phyloP scores from a whole-genome alignment of 2,888 invertebrate species.

The Dendrolimus houi region DNA sequence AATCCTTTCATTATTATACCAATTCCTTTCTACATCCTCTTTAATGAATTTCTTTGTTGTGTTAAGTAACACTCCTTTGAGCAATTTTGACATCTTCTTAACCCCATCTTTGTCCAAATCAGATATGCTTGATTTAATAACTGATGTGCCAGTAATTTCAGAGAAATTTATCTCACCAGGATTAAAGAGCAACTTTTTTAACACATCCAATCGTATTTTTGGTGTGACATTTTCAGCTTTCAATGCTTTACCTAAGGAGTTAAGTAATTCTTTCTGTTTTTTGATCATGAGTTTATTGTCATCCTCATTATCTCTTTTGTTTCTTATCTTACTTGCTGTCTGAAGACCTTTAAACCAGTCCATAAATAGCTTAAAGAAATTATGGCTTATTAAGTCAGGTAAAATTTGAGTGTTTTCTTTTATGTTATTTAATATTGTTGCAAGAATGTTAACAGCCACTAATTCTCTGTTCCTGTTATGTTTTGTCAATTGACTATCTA shows the following conservation, averaged over 20 bases:
- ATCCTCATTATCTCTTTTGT: constrained; percentile 59
- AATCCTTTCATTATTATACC: constrained; percentile 82
- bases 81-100: constrained; percentile 77
- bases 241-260: constrained; percentile 63
- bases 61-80: constrained; percentile 77
- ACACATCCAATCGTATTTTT: constrained; percentile 71
- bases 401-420: constrained; percentile 60
- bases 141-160: constrained; percentile 80
- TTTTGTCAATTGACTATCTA: constrained; percentile 57
- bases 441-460: constrained; percentile 76
- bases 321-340: constrained; percentile 75
- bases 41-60: constrained; percentile 68
- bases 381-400: constrained; percentile 77
- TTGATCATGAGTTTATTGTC: constrained; percentile 70
- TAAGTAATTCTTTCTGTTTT: constrained; percentile 74
- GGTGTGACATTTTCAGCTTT: constrained; percentile 64
- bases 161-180: constrained; percentile 86
- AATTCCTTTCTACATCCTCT: constrained; percentile 68
- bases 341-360: constrained; percentile 78
- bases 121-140: constrained; percentile 79
- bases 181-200: constrained; percentile 80
- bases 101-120: constrained; percentile 78
- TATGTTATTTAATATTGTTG: constrained; percentile 68
- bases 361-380: constrained; percentile 80
- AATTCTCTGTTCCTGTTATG: constrained; percentile 78